Base-by-base conservation (phyloP, 2,113 vertebrate species). In the Oreocharis arfaki region DNA sequence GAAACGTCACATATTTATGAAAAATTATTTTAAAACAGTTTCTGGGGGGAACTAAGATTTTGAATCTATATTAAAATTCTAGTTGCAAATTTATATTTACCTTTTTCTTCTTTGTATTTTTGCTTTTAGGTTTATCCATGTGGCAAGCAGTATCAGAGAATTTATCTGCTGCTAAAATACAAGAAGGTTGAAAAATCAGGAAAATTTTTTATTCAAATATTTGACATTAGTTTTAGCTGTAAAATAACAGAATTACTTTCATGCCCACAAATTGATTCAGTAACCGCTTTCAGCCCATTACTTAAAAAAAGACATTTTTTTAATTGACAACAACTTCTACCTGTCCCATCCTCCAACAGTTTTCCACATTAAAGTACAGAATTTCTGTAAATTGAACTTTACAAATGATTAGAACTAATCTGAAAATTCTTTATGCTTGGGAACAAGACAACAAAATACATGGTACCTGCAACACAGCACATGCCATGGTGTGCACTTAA, bases 81-180 rank as follows among this genome's bases (percentile, higher is more conserved):
- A 69, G 7, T 19, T 50, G 9, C 32, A 93, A 50, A 59, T 46
- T 61, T 35, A 65, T 17, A 27, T 39, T 77, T 97, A 96, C 96
- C 96, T 95, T 94, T 89, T 94, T 88, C 82, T 93, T 84, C 61
- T 18, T 75, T 37, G 41, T 18, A 67, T 59, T 93, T 86, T 78
- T 90, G 61, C 74, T 49, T 84, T 92, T 89, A 63, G 67, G 64
- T 59, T 77, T 84, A 30, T 87, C 83, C 60, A 79, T 0, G 1
- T 19, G 13, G 26, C 10, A 63, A 73, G 61, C 7, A 73, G 64
- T 27, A 39, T 89, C 60, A 86, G 23, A 21, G 7, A 35, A 47
- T 46, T 68, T 85, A 63, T 82, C 82, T 91, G 42, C 55, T 92
- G 56, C 8, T 57, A 69, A 12, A 65, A 87, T 16, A 65, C 3